Evolutionary conservation across 2,888 invertebrate species (phyloP), one percentile per base, ranked within the genome.

Genomic region (Therioaphis trifolii): DNA sequence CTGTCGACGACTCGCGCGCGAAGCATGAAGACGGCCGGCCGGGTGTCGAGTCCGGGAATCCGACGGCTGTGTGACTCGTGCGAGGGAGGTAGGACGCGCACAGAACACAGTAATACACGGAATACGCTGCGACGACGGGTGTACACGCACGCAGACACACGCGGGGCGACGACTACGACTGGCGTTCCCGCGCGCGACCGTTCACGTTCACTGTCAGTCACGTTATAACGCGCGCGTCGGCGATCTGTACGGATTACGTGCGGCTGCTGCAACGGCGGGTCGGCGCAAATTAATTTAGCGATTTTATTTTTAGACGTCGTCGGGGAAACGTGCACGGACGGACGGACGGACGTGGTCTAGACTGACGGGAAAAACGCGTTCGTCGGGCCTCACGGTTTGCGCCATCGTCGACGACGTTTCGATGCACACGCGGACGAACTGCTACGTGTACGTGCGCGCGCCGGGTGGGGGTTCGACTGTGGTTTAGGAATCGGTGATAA

Each of bases 281-380:
- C 24, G 18, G 18, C 24, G 58, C 29, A 18, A 15, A 40, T 40
- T 35, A 40, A 18, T 4, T 55, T 55, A 2, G 9, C 49, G 55
- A n/a, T n/a, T n/a, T n/a, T n/a, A n/a, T n/a, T n/a, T 27, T 0
- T 18, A 63, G 2, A 21, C 49, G 15, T 11, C 2, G 21, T n/a
- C 55, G n/a, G 55, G 24, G 24, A 21, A 11, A 24, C 21, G 43
- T 15, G 4, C 11, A 4, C 46, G 71, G 27, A 58, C 72, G 43
- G n/a, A 21, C 29, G 27, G 43, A 21, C 29, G 35, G 66, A 52
- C 66, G 66, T n/a, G 35, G 80, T 82, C 80, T 82, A 74, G 80
- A 82, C 80, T 61, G 72, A 40, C 72, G 61, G 24, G 80, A 40
- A 61, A 82, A 72, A 72, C 80, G 74, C n/a, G 72, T 72, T 74